These are phyloP conservation scores for Pheosia tremula DNA, from an alignment of 2,888 invertebrate species.

Conservation along the genomic window DNA sequence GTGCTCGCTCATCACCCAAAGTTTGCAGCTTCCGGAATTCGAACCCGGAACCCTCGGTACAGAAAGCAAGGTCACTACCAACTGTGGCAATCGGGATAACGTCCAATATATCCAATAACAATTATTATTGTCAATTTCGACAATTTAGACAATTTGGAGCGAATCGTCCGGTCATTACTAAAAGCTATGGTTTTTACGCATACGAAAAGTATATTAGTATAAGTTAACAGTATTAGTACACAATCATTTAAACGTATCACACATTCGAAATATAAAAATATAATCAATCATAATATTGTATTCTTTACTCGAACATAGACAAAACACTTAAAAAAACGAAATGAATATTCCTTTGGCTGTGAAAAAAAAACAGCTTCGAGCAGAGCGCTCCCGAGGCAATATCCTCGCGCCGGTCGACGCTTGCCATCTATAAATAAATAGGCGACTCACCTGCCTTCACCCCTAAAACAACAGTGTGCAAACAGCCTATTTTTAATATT, in stretches of 20 bases:
- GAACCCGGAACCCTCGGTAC: no score
- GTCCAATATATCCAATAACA: no score
- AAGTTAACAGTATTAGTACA: neutral
- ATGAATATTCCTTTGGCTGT: neutral
- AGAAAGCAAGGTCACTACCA: no score
- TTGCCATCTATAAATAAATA: conserved; percentile 46
- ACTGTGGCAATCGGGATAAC: no score
- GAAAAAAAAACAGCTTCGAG: neutral
- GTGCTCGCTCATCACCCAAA: no score
- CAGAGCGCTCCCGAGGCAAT: neutral
- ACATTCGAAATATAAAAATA: neutral
- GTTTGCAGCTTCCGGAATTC: no score
- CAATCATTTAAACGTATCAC: no score
- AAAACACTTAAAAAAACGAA: neutral
- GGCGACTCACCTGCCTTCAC: conserved; percentile 50
- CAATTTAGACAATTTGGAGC: neutral
- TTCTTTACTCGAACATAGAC: no score
- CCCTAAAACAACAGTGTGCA: conserved; percentile 47
- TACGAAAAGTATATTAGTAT: neutral
- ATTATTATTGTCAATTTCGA: neutral
- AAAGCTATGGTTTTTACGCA: neutral
- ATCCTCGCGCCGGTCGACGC: conserved; percentile 29
- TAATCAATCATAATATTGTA: no score
- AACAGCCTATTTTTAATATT: conserved; percentile 53
- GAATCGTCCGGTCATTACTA: neutral